Evolutionary conservation across 1,140 invertebrate genomes (phyloP).

Genomic region (Drosophila ambigua): DNA sequence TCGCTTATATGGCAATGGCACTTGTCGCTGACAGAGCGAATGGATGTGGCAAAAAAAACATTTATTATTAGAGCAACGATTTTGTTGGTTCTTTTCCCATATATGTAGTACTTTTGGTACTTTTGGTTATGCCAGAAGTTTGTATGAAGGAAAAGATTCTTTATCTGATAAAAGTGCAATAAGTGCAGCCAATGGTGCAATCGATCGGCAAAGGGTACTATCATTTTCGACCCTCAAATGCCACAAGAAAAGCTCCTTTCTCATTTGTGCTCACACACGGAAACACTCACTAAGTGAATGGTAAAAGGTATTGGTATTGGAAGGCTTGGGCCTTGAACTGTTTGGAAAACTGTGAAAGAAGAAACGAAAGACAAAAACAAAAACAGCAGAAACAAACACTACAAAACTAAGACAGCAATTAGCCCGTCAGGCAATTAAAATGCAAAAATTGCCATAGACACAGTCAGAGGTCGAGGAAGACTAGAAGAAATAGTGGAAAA

Average conservation of each 20-base stretch:
- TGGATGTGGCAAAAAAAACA: constrained; percentile 50
- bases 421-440: constrained; percentile 61
- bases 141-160: too few relatives aligned
- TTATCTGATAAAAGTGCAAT: too few relatives aligned
- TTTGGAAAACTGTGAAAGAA: constrained; percentile 28
- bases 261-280: neutral
- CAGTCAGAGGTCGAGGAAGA: constrained; percentile 18
- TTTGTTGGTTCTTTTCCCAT: neutral
- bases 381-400: constrained; percentile 24
- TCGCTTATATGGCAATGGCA: constrained; percentile 28
- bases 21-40: constrained; percentile 42
- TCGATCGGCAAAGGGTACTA: too few relatives aligned
- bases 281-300: too few relatives aligned
- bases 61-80: constrained; percentile 48
- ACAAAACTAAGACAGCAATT: constrained; percentile 43
- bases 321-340: constrained; percentile 36
- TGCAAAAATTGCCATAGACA: constrained; percentile 61
- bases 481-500: neutral
- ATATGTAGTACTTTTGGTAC: neutral
- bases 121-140: neutral
- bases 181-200: too few relatives aligned
- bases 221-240: too few relatives aligned
- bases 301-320: constrained; percentile 17
- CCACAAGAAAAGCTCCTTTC: neutral
- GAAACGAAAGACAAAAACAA: constrained; percentile 5